Conservation (phyloP, 2,888 invertebrate genomes). For the Phaedon cochleariae region DNA sequence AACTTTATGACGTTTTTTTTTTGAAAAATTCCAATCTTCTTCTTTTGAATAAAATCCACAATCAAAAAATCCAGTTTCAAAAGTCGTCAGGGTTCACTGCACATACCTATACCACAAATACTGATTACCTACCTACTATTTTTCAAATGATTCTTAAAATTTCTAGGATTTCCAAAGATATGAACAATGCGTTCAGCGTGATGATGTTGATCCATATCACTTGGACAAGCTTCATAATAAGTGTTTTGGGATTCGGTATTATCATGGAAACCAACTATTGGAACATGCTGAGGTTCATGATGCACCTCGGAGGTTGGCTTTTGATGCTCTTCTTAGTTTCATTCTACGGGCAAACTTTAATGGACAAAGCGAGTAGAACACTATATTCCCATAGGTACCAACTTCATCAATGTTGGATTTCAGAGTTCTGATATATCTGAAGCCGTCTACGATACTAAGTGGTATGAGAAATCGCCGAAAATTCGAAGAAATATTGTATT, state of each 20-base stretch:
- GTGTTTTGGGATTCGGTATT: constrained; percentile 50
- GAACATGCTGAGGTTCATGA: constrained; percentile 46
- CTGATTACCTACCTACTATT: too few species aligned
- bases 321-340: constrained; percentile 49
- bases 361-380: constrained; percentile 44
- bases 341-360: constrained; percentile 51
- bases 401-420: too few species aligned
- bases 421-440: constrained; percentile 42
- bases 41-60: too few species aligned
- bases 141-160: too few species aligned
- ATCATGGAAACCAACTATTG: constrained; percentile 44
- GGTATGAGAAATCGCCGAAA: constrained; percentile 40
- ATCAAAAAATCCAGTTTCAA: too few species aligned
- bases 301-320: constrained; percentile 52
- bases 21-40: too few species aligned
- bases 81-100: too few species aligned
- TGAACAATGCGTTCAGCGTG: constrained; percentile 44
- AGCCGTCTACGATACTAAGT: constrained; percentile 42
- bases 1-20: too few species aligned
- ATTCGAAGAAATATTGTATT: constrained; percentile 43
- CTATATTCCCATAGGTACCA: too few species aligned
- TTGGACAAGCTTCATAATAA: constrained; percentile 50
- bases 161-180: constrained; percentile 32
- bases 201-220: constrained; percentile 52
- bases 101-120: too few species aligned